Evolutionary conservation across 2,888 invertebrate species (phyloP), one percentile per base, ranked within the genome.

Genomic region (Aplocera efformata): DNA sequence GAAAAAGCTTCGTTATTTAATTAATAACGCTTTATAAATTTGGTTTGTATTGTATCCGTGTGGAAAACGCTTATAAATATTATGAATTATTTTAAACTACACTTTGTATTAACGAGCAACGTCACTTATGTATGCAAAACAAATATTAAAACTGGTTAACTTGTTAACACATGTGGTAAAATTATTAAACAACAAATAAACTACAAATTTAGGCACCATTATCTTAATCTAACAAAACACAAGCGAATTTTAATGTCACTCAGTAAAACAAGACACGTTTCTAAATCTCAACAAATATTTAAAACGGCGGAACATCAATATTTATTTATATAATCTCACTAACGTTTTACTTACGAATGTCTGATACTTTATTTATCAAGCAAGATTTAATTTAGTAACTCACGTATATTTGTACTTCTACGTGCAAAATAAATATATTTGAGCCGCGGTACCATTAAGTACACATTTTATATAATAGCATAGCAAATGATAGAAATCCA

Each of bases 181-280:
- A 32, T 41, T 27, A 26, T 25, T 22, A 36, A 24, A 34, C 9
- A 45, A 56, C n/a, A 75, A 63, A 48, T 58, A 58, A 63, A 60
- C 52, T 60, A 66, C 56, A 26, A 59, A 65, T 72, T 71, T 63
- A 82, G 82, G 83, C 84, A 84, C 83, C 73, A 53, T 80, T 74
- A 63, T 75, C 79, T 81, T 81, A 84, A 68, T 65, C 78, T 81
- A 80, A 68, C 50, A 49, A 47, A 40, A 10, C 23, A 32, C 29
- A 40, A 35, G 11, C 10, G 37, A 33, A 7, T 10, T 8, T 17
- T 24, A 41, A 30, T 4, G 10, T 17, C 8, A 22, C 26, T 7
- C 9, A 37, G 10, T 1, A n/a, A 26, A 13, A 36, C 26, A 24
- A 10, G 32, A 40, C 26, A 31, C 7, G 2, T 25, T 32, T 30